Conservation (phyloP, 2,797 vertebrate species). For the Hyperoplus immaculatus region DNA sequence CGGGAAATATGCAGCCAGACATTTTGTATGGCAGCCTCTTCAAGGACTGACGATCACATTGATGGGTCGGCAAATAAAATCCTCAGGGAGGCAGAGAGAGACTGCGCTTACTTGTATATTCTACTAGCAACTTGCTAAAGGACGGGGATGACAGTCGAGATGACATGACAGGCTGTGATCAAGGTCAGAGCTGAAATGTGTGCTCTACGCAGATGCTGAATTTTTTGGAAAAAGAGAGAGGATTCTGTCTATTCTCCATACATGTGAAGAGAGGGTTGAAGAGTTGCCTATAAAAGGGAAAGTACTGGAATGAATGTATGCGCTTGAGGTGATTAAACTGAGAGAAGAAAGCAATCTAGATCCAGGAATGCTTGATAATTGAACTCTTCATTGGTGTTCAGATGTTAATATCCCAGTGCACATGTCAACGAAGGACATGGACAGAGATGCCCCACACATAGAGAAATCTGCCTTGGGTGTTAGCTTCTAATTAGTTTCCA, state of each 20-base stretch:
- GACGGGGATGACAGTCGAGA: conserved; percentile 61
- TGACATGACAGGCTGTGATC: conserved; percentile 72
- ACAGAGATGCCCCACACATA: conserved; percentile 24
- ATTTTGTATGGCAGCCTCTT: conserved; percentile 42
- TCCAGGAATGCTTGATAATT: conserved; percentile 27
- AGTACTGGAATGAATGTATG: conserved; percentile 16
- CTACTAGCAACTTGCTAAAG: conserved; percentile 60
- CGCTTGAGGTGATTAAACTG: conserved; percentile 15
- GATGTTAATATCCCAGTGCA: conserved; percentile 48
- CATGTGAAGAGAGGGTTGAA: conserved; percentile 31
- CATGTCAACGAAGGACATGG: conserved; percentile 47
- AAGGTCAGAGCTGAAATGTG: conserved; percentile 67
- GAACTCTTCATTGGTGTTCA: conserved; percentile 51
- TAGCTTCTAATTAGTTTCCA: conserved; percentile 61
- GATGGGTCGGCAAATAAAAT: conserved; percentile 55
- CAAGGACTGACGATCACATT: conserved; percentile 32
- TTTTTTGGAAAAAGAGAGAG: conserved; percentile 46
- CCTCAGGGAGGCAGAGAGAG: conserved; percentile 40
- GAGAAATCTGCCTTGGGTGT: conserved; percentile 41
- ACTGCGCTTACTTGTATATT: conserved; percentile 61
- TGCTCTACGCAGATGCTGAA: conserved; percentile 40
- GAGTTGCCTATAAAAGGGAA: conserved; percentile 41
- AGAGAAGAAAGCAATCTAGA: conserved; percentile 21
- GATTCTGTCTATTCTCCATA: conserved; percentile 55
- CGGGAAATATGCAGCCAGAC: conserved; percentile 39